Evolutionary conservation across 2,113 vertebrate species (phyloP), one percentile per base, ranked within the genome.

Genomic region (Megaleporinus macrocephalus): DNA sequence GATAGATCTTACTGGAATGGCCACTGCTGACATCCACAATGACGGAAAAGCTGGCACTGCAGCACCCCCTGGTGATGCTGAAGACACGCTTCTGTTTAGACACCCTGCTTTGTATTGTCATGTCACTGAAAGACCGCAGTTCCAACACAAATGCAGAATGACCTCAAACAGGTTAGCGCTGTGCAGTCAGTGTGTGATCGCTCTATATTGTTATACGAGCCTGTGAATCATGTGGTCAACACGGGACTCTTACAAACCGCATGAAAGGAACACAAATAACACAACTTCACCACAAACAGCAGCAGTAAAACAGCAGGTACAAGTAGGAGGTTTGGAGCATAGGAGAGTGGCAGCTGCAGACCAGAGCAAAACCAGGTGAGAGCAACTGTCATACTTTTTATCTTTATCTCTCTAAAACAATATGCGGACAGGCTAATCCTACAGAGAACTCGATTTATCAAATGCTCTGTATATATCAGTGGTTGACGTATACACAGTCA

Each of bases 11-110:
- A 83, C 83, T 80, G 87, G 82, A 86, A 73, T 13, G 63, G 86
- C n/a, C 75, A 65, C n/a, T 51, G 73, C 61, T 86, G 77, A 86
- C 88, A 83, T 78, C 75, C 75, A 59, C 12, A 81, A 80, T 78
- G 78, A 90, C 91, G 84, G 89, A 90, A 90, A 90, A 85, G 86
- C 85, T 90, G 89, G 91, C 90, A 90, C 89, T 88, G 88, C 86
- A 87, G 91, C 92, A 91, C 93, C 92, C 91, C 91, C 90, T 91
- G 90, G 91, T 94, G 92, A 91, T 90, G 89, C 24, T 86, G 83
- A 91, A 76, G 87, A 86, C 71, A 83, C 83, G 66, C 55, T 83
- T 83, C 69, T 22, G 51, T 62, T 88, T 86, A 90, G 87, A 87
- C 86, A 90, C 87, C 90, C 88, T 5, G 15, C 36, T 72, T 44